Base-by-base conservation (phyloP, 2,797 vertebrate genomes). In the Phrynocephalus guinanensis region DNA sequence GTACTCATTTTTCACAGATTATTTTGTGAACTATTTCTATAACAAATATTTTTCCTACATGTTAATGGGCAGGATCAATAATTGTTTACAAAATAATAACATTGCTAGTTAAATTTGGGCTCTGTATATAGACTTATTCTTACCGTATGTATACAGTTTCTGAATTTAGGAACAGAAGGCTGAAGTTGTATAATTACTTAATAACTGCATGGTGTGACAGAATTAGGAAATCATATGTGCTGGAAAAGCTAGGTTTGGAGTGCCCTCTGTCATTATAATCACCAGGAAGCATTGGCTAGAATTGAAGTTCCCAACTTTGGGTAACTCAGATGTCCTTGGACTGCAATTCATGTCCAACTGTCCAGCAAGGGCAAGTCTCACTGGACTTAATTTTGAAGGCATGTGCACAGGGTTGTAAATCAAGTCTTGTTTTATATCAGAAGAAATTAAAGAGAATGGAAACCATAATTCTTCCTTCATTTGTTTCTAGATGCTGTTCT, bases 91-190 rank as follows among this genome's bases (percentile, higher is more conserved):
- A 16, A 13, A 24, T 0, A 6, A 9, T 1, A 4, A 0, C 9
- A 66, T 8, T 4, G 0, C 18, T 67, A 24, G n/a, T 30, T 8
- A n/a, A 1, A 60, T 8, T 77, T 50, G 67, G 10, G 11, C 13
- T 79, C 13, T 66, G 20, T 48, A 5, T 6, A 26, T 28, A 50
- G 1, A 10, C 13, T 30, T 33, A 16, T 73, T 73, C 38, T 44
- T 44, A 44, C 38, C 3, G 38, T 44, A 73, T 30, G 16, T 8
- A 18, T 0, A 0, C 0, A 0, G 66, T 0, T 26, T 83, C 66
- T 91, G 85, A 63, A 83, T 66, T 87, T 88, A 67, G 28, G 68
- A 84, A 87, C 81, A 38, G 5, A 7, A 16, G 79, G 50, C 24
- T 84, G 3, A 1, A 0, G 3, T 83, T 48, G 67, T 71, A 26